Percentiles rank a stretch among this genome's conserved stretches.
Evolutionary conservation across 2,113 vertebrate genomes (phyloP).

Genomic region (Percopsis transmontana): DNA sequence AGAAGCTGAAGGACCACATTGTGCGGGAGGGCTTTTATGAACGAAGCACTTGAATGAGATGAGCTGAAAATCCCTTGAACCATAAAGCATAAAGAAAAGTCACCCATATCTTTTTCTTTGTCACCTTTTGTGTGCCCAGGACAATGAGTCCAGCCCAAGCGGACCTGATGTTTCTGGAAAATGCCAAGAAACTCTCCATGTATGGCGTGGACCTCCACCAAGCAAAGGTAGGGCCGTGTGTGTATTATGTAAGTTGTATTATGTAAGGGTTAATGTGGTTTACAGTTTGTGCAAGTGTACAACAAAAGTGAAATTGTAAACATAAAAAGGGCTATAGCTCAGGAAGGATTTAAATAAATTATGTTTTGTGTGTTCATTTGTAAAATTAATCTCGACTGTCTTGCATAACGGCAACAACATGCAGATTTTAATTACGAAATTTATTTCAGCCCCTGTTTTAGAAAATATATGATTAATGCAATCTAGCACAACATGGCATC

Average conservation of each 20-base stretch:
- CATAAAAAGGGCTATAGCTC: not conserved
- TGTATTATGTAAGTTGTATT: not conserved
- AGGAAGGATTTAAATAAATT: not conserved
- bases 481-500: not conserved
- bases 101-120: not conserved
- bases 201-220: slow-evolving; percentile 96
- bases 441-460: slow-evolving; percentile 19
- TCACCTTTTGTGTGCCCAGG: slow-evolving; percentile 69
- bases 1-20: no score
- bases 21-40: no score
- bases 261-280: not conserved
- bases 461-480: no score
- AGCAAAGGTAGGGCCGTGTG: slow-evolving; percentile 83
- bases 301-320: not conserved
- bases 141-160: slow-evolving; percentile 96
- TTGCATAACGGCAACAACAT: slow-evolving; percentile 30
- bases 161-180: slow-evolving; percentile 94
- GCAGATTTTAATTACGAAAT: slow-evolving; percentile 58
- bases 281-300: not conserved
- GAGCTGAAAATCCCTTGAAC: no score
- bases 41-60: no score
- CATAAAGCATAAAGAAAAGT: not conserved
- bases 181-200: slow-evolving; percentile 95
- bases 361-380: slow-evolving; percentile 1
- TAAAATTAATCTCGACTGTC: not conserved